Conservation (phyloP, 2,888 invertebrate species). For the Myopa testacea region DNA sequence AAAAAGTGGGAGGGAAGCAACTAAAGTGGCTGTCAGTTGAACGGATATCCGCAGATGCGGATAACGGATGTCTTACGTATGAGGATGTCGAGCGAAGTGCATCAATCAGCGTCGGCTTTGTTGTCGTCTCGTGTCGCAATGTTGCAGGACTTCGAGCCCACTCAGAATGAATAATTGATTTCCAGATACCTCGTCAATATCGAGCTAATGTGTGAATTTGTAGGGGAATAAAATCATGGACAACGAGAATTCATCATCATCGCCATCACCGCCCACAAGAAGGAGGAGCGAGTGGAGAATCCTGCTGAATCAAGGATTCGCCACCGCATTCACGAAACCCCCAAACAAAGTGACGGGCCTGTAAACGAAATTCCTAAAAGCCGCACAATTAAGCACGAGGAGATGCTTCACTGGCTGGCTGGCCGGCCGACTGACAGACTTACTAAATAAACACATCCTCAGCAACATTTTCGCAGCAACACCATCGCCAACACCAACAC, state of each 20-base stretch:
- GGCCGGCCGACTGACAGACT: neutral
- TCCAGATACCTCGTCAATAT: neutral
- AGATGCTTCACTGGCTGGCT: neutral
- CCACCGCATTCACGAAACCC: neutral
- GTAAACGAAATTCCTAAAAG: neutral
- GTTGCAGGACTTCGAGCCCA: constrained; percentile 14
- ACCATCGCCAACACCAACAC: neutral
- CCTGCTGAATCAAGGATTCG: neutral
- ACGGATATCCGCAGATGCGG: neutral
- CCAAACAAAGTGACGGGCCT: neutral
- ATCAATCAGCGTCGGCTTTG: constrained; percentile 32
- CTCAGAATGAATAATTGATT: constrained; percentile 25
- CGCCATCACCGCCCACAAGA: neutral
- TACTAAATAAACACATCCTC: neutral
- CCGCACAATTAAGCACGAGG: constrained; percentile 25
- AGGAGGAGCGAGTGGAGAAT: neutral
- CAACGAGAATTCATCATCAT: constrained; percentile 4
- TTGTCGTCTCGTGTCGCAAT: constrained; percentile 14
- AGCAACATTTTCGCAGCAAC: neutral
- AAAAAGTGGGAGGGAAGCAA: neutral
- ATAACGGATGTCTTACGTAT: constrained; percentile 15
- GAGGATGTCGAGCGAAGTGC: neutral
- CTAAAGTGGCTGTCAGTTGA: neutral
- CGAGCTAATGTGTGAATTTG: neutral
- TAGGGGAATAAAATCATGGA: neutral